Conservation (phyloP, 2,113 vertebrate genomes). For the Myotis lucifugus region DNA sequence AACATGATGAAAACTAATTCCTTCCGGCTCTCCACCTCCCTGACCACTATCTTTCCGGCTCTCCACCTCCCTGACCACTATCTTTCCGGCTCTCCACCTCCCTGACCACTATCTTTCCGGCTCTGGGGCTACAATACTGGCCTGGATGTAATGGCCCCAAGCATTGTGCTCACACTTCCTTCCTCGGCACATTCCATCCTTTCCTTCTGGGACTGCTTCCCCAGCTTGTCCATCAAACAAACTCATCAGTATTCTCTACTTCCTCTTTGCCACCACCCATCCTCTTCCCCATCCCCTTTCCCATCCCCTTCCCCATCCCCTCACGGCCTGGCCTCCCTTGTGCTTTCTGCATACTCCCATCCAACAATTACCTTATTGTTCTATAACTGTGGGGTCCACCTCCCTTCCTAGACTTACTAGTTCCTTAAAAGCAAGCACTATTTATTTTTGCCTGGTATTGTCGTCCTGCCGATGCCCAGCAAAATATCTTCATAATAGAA, state of each 20-base stretch:
- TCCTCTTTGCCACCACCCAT: neutral
- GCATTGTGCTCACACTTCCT: neutral
- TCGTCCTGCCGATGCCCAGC: neutral
- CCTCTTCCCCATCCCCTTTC: neutral
- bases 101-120: neutral
- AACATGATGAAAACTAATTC: neutral
- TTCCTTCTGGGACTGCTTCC: neutral
- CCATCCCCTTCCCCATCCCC: neutral
- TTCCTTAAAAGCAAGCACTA: neutral
- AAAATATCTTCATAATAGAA: neutral
- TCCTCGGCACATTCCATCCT: neutral
- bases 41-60: neutral
- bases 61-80: neutral
- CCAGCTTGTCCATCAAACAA: neutral
- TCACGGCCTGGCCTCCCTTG: neutral
- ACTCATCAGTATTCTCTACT: neutral
- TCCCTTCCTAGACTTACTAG: neutral
- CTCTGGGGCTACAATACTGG: neutral
- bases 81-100: neutral
- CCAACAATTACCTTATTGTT: neutral
- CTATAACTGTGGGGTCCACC: neutral
- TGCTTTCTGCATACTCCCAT: neutral
- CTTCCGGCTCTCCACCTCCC: neutral
- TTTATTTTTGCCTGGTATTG: neutral
- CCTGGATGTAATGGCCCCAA: too few species aligned